Conservation (phyloP, 2,797 vertebrate species). For the Syndactyla subalaris region DNA sequence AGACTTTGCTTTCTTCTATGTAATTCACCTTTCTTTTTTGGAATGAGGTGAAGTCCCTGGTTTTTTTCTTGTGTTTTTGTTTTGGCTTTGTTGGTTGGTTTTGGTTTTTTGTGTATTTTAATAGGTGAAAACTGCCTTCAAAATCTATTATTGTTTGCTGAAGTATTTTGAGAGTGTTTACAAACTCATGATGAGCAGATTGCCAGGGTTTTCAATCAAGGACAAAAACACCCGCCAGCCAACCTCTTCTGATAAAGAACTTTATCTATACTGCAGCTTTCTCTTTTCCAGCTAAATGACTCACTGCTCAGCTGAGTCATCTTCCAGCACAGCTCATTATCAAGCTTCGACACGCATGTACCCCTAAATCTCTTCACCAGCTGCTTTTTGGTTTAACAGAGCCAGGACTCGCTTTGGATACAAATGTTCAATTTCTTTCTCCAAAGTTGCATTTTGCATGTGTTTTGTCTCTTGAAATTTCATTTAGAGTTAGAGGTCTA, state of each 20-base stretch:
- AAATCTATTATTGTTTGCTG: background rate
- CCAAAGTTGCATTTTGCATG: background rate
- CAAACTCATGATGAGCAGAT: conserved; percentile 21
- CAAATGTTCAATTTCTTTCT: background rate
- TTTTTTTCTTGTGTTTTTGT: background rate
- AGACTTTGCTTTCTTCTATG: background rate
- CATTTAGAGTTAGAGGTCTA: background rate
- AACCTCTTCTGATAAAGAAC: conserved; percentile 30
- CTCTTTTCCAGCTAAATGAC: conserved; percentile 38
- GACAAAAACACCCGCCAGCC: background rate
- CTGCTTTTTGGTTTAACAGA: background rate
- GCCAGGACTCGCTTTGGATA: background rate
- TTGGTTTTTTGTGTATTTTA: background rate
- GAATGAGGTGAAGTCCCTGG: background rate
- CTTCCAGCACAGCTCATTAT: background rate
- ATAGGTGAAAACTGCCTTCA: background rate
- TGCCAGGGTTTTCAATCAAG: conserved; percentile 29
- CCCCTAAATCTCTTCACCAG: background rate
- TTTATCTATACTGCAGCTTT: conserved; percentile 23
- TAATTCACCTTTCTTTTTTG: background rate
- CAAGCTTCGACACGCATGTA: background rate
- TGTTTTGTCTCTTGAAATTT: background rate
- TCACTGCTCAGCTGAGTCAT: conserved; percentile 31
- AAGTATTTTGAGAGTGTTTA: background rate
- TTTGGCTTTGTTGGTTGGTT: background rate